A percentile compares a stretch with the other conserved stretches of the same genome.
phyloP scores from a whole-genome alignment of 2,888 invertebrate genomes.

The Cloeon dipterum region DNA sequence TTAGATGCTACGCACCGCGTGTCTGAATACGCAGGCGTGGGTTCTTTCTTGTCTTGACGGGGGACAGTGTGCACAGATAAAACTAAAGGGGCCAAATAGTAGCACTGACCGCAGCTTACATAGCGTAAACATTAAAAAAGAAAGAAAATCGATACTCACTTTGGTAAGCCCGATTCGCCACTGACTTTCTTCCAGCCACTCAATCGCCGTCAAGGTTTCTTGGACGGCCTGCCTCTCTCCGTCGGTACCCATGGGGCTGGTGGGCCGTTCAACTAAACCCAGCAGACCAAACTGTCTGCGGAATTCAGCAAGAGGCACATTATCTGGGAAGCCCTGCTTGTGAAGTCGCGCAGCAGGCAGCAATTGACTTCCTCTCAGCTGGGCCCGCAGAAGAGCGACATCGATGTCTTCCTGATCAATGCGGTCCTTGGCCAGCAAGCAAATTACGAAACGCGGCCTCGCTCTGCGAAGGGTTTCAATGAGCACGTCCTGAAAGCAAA shows the following conservation, averaged over 20 bases:
- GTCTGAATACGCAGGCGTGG: too few species aligned
- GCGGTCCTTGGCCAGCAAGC: slow-evolving; percentile 7
- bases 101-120: too few species aligned
- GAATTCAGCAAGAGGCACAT: slow-evolving; percentile 73
- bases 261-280: slow-evolving; percentile 13
- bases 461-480: slow-evolving; percentile 76
- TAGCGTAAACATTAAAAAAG: too few species aligned
- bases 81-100: too few species aligned
- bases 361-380: slow-evolving; percentile 74
- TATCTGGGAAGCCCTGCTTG: slow-evolving; percentile 85
- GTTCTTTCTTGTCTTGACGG: too few species aligned
- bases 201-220: slow-evolving; percentile 59
- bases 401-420: slow-evolving; percentile 21
- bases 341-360: slow-evolving; percentile 71
- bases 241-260: slow-evolving; percentile 12
- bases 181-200: slow-evolving; percentile 52
- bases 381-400: slow-evolving; percentile 66
- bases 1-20: too few species aligned
- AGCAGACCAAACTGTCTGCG: slow-evolving; percentile 54
- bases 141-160: slow-evolving; percentile 29
- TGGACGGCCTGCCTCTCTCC: slow-evolving; percentile 48
- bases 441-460: slow-evolving; percentile 10
- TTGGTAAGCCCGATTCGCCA: slow-evolving; percentile 83
- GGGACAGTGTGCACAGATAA: too few species aligned
- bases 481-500: slow-evolving; percentile 50